Evolutionary conservation across 2,888 invertebrate genomes (phyloP), one percentile per base, ranked within the genome.

Genomic region (Allacma fusca): DNA sequence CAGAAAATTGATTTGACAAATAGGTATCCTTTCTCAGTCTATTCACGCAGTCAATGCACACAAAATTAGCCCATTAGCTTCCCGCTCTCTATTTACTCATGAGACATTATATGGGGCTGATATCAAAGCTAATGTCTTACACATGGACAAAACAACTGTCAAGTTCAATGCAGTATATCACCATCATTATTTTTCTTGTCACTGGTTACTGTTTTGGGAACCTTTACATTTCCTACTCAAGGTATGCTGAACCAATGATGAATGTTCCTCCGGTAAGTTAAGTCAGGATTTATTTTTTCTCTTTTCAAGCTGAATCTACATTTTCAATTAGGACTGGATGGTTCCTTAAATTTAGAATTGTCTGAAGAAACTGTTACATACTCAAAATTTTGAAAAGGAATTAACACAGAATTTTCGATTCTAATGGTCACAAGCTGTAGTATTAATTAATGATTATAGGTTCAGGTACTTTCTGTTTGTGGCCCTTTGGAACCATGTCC

Each of bases 1-100:
- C 19, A 72, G 43, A 43, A 72, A 72, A 72, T 72, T 72, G 72
- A 72, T 59, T 72, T 72, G 73, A 73, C 73, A 73, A 73, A 62
- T 62, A 44, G 13, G 44, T 16, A 57, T 23, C 59, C 24, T 65
- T 1, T 7, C 44, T 50, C 29, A 71, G 28, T 26, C 7, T 71
- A 57, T 5, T 34, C 5, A 40, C 29, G 29, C 29, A 28, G 26
- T 28, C 68, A 19, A 28, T 29, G 21, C 12, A 68, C 21, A 34
- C 21, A 68, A 23, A 68, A 13, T 9, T 12, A n/a, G 50, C 65
- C 29, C 65, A 65, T 65, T 67, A 26, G 26, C 29, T 24, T 28
- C 19, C 1, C 65, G 1, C 4, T 65, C 26, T 29, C 16, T 50
- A 16, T 65, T 65, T 65, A 65, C 29, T 62, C 62, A 50, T 50